Conservation (phyloP, 2,797 vertebrate species). For the Alectoris magna region DNA sequence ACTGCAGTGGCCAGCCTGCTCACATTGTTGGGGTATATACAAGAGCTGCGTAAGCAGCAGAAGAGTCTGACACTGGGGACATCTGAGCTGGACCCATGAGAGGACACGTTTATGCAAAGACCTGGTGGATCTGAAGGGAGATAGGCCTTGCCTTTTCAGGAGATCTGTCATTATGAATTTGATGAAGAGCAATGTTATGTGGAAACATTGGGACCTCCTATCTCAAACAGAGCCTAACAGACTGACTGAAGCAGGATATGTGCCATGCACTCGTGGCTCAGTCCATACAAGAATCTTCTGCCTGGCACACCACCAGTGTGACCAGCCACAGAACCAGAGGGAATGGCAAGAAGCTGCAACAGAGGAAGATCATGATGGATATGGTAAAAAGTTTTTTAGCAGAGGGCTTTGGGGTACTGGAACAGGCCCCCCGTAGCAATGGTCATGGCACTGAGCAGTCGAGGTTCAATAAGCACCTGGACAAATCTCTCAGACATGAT, state of each 20-base stretch:
- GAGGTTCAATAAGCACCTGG: no score
- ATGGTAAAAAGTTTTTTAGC: no score
- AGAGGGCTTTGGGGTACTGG: no score
- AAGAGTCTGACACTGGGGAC: fast-evolving
- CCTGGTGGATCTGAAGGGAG: background rate
- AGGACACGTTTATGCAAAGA: background rate
- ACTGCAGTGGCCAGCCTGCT: background rate
- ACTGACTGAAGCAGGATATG: fast-evolving
- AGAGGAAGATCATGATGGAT: no score
- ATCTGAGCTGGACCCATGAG: background rate
- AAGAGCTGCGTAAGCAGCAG: background rate
- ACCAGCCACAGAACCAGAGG: no score
- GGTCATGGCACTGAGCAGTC: no score
- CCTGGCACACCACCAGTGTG: background rate
- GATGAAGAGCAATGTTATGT: fast-evolving
- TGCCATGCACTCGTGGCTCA: fast-evolving
- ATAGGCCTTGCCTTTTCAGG: fast-evolving
- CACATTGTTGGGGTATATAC: background rate
- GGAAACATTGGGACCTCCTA: fast-evolving
- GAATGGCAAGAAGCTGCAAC: no score
- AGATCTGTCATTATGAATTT: background rate
- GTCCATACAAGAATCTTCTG: background rate
- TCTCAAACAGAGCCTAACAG: background rate
- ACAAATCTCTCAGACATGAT: no score
- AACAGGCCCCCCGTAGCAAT: no score